Conservation (phyloP, 2,113 vertebrate species). For the Psophia crepitans region DNA sequence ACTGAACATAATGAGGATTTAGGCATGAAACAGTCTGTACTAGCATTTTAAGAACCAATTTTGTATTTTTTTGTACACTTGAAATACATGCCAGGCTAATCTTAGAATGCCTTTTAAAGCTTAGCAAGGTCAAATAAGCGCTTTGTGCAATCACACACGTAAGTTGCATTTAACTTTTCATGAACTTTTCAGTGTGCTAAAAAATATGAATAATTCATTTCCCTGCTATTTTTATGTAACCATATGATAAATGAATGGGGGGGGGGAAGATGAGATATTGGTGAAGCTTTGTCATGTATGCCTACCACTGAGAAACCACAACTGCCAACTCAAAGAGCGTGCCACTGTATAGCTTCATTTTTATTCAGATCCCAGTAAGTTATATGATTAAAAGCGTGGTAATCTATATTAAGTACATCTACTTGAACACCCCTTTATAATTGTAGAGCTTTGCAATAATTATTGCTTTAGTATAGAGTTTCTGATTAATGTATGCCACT, state of each 20-base stretch:
- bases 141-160: conserved; percentile 26
- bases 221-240: conserved; percentile 38
- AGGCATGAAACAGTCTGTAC: conserved; percentile 24
- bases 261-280: neutral
- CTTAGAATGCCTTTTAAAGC: conserved; percentile 36
- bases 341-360: neutral
- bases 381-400: conserved; percentile 40
- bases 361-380: neutral
- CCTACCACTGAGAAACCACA: neutral
- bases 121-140: conserved; percentile 38
- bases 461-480: neutral
- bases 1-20: conserved; percentile 14
- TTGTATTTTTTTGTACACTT: conserved; percentile 5
- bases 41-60: neutral
- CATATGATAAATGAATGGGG: neutral
- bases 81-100: conserved; percentile 40
- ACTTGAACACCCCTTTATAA: neutral
- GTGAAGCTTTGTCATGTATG: neutral
- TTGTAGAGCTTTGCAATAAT: neutral
- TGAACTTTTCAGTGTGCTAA: conserved; percentile 40
- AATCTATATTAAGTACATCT: neutral
- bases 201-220: conserved; percentile 34
- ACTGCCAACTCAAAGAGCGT: neutral
- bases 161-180: conserved; percentile 53
- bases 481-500: conserved; percentile 1